Conservation (phyloP, 2,113 vertebrate genomes). For the Rhinogobius similis region DNA sequence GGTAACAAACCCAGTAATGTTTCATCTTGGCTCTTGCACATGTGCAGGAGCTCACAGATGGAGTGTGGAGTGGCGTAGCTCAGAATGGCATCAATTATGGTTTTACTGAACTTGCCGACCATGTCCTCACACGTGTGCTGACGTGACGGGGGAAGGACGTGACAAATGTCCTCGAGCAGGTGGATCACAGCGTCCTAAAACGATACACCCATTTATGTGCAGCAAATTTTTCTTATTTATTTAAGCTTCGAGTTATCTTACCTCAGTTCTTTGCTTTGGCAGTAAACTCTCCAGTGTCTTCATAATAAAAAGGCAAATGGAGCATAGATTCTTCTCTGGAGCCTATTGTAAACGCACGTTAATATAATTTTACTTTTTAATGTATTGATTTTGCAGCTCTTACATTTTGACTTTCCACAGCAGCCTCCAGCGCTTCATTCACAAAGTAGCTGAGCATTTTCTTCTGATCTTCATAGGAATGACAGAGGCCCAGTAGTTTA, state of each 20-base stretch:
- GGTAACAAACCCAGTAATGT: constrained; percentile 55
- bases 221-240: no score
- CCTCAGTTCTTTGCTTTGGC: constrained; percentile 71
- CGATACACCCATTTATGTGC: not conserved
- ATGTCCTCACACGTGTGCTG: constrained; percentile 76
- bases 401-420: constrained; percentile 38
- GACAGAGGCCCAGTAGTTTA: constrained; percentile 74
- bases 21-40: constrained; percentile 62
- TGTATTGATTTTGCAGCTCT: constrained; percentile 6
- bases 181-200: constrained; percentile 65
- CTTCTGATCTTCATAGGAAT: not conserved
- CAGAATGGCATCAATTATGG: constrained; percentile 76
- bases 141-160: constrained; percentile 65
- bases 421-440: constrained; percentile 36
- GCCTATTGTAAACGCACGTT: constrained; percentile 27
- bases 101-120: constrained; percentile 65
- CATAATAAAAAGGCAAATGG: constrained; percentile 67
- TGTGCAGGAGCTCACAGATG: constrained; percentile 79
- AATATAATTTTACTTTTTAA: not conserved
- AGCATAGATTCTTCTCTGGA: constrained; percentile 41
- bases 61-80: constrained; percentile 73
- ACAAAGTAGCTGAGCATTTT: constrained; percentile 50
- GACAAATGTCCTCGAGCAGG: constrained; percentile 75
- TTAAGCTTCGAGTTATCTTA: constrained; percentile 24
- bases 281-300: constrained; percentile 65